Percentiles rank a stretch among this genome's conserved stretches.
phyloP scores from a whole-genome alignment of 64 coral and sea anemone species.

The Dendrophyllia cribrosa region DNA sequence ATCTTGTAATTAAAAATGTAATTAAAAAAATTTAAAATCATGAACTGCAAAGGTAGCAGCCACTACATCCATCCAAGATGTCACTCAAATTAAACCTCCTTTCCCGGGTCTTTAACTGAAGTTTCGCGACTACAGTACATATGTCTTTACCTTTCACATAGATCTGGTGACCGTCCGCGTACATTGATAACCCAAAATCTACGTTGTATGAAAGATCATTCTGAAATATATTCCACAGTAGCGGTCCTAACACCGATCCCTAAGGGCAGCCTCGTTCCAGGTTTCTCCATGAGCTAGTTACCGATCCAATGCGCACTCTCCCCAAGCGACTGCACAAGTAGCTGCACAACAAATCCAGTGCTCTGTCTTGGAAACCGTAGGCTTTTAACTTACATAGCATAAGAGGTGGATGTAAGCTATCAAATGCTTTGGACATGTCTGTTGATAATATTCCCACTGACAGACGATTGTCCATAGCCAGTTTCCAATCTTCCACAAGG shows the following conservation, averaged over 20 bases:
- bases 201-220: slow-evolving; percentile 8
- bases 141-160: background rate
- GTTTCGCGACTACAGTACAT: too few species aligned
- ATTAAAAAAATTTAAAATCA: too few species aligned
- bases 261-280: background rate
- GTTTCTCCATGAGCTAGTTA: background rate
- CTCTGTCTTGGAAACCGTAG: background rate
- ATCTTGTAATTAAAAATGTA: too few species aligned
- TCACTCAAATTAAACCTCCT: too few species aligned
- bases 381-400: slow-evolving; percentile 24
- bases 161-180: background rate
- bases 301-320: background rate
- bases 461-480: background rate
- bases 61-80: too few species aligned
- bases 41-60: too few species aligned
- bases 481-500: slow-evolving; percentile 10
- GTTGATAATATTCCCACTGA: slow-evolving; percentile 18
- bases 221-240: slow-evolving; percentile 20
- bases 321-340: background rate
- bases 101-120: too few species aligned
- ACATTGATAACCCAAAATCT: background rate
- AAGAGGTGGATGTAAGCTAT: slow-evolving; percentile 16
- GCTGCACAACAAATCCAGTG: background rate
- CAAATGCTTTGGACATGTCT: slow-evolving; percentile 34
- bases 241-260: background rate